These are phyloP conservation scores for Campoletis sonorensis DNA, from an alignment of 1,140 invertebrate genomes.

Conservation along the genomic window DNA sequence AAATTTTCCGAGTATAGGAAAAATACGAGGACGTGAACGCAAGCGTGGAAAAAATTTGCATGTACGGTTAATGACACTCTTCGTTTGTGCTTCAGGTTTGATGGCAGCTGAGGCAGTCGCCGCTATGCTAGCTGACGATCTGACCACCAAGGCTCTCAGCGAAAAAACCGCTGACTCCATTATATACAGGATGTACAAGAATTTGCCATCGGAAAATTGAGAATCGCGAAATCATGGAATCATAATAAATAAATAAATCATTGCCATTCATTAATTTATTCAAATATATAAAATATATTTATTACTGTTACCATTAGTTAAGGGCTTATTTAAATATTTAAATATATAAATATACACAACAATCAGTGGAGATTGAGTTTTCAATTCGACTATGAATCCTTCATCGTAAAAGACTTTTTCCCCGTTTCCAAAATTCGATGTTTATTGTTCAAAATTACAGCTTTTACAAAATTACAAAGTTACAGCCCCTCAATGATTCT, in stretches of 20 bases:
- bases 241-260: constrained; percentile 15
- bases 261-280: constrained; percentile 45
- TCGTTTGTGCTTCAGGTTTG: constrained; percentile 66
- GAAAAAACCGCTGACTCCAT: constrained; percentile 69
- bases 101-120: constrained; percentile 74
- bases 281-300: constrained; percentile 41
- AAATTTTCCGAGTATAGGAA: not conserved
- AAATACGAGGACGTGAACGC: not conserved
- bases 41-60: not conserved
- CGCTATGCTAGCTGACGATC: constrained; percentile 73
- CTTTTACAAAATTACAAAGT: no score
- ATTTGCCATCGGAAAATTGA: constrained; percentile 60
- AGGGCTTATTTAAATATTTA: not conserved
- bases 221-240: not conserved
- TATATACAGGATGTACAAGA: constrained; percentile 73
- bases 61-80: not conserved
- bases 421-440: no score
- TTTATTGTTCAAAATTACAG: no score
- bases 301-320: constrained; percentile 27
- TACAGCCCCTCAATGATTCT: no score
- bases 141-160: constrained; percentile 70
- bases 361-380: no score
- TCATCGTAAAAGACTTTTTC: no score
- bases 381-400: no score
- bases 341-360: no score